Evolutionary conservation across 2,797 vertebrate species (phyloP).

Genomic region (Mormyrus proboscirostris): DNA sequence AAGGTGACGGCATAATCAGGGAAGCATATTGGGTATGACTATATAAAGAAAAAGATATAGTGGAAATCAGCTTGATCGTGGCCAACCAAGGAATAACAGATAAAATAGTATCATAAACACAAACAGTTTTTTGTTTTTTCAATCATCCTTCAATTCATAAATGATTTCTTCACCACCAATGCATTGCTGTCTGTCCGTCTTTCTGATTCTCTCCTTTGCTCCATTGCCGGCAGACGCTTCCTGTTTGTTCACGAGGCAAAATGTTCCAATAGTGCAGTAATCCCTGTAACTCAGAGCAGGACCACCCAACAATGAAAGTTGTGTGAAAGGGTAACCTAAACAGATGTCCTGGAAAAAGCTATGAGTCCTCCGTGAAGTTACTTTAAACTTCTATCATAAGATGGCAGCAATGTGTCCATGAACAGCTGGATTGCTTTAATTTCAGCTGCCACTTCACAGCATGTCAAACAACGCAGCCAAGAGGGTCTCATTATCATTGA

Average conservation of each 20-base stretch:
- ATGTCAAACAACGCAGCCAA: neutral
- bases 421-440: conserved; percentile 8
- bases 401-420: conserved; percentile 8
- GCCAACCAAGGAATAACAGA: neutral
- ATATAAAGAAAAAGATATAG: neutral
- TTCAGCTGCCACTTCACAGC: conserved; percentile 2
- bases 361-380: neutral
- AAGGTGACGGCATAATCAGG: neutral
- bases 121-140: neutral
- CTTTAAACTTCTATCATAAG: conserved; percentile 10
- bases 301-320: conserved; percentile 26
- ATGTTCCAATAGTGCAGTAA: conserved; percentile 62
- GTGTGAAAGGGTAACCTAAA: conserved; percentile 12
- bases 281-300: conserved; percentile 65
- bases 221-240: conserved; percentile 69
- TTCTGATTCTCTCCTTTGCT: conserved; percentile 34
- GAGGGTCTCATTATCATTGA: conserved; percentile 2
- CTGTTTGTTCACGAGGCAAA: conserved; percentile 50
- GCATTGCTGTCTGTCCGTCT: neutral
- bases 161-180: neutral
- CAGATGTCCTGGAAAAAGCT: conserved; percentile 15
- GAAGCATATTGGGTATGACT: neutral
- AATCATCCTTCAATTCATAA: neutral
- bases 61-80: neutral
- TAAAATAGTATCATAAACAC: neutral